Base-by-base conservation (phyloP, 2,888 invertebrate species). In the Pilophorus perplexus region DNA sequence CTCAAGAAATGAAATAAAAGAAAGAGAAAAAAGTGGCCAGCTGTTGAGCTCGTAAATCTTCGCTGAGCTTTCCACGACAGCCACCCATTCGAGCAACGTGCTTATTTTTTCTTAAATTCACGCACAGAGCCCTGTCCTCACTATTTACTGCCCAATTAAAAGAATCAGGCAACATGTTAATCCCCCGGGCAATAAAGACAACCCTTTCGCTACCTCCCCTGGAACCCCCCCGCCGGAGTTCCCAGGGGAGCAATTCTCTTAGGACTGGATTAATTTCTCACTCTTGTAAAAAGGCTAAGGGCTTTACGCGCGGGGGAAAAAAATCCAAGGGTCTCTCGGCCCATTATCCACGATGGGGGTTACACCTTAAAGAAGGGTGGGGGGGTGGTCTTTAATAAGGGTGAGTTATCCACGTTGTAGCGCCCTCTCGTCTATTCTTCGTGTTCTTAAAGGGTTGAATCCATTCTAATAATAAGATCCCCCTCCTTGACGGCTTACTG, bases 91-190 rank as follows among this genome's bases (percentile, higher is more conserved):
- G 62, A 44, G 48, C 62, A 62, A 62, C 62, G 62, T 62, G 62
- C 44, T 28, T 62, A 46, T 62, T 62, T 52, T 52, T 22, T 23
- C 22, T 59, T 46, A 62, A 62, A 62, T 62, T 46, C 46, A 62
- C 62, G 44, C 44, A 3, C 44, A 22, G 10, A 20, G 18, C 27
- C 46, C 55, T 57, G 66, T 38, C 46, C 48, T 42, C 37, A 65
- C 65, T 69, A 67, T 67, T 69, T 69, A 69, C 67, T 67, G 69
- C 69, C 67, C 69, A 69, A 69, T 69, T 69, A 69, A 62, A 67
- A 64, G 64, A 69, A 69, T 69, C 69, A 69, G 64, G 64, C 62
- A 40, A 67, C 67, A 68, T 57, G 68, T 66, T 66, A 66, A 68
- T 68, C 68, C 66, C 46, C 66, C 25, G 33, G 27, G 67, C 67